Conservation (phyloP, 2,888 invertebrate genomes). For the Tetropium fuscum region DNA sequence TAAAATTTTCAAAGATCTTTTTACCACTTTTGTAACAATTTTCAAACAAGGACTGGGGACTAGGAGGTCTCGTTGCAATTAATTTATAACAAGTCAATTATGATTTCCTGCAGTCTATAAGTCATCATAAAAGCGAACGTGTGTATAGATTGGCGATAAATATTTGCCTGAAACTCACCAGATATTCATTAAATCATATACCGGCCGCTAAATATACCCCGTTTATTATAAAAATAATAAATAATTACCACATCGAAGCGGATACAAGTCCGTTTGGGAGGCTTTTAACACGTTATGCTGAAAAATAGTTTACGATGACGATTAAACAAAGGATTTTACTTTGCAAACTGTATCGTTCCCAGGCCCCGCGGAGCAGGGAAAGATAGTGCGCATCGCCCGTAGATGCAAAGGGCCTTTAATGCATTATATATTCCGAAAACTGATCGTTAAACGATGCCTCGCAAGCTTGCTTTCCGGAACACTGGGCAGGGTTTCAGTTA, state of each 20-base stretch:
- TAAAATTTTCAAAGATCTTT: too few relatives aligned
- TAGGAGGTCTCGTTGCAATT: too few relatives aligned
- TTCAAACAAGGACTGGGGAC: too few relatives aligned
- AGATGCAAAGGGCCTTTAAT: neutral
- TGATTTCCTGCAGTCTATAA: neutral
- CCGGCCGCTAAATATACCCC: conserved; percentile 20
- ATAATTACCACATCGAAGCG: conserved; percentile 9
- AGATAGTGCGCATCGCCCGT: neutral
- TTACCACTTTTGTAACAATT: too few relatives aligned
- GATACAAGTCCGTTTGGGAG: too few relatives aligned
- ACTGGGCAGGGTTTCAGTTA: neutral
- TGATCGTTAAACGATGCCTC: conserved; percentile 1
- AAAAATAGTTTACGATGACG: too few relatives aligned
- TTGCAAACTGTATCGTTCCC: neutral
- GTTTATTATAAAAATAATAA: conserved; percentile 24
- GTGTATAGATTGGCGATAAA: conserved; percentile 21
- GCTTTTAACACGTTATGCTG: too few relatives aligned
- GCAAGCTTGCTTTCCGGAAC: conserved; percentile 1
- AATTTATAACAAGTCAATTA: too few relatives aligned
- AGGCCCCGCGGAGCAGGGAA: neutral
- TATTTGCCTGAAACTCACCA: conserved; percentile 32
- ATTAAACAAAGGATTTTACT: conserved; percentile 3
- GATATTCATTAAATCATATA: conserved; percentile 31
- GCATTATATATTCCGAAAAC: conserved; percentile 11
- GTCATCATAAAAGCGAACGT: neutral